Conservation (phyloP, 2,888 invertebrate genomes). For the Drosophila algonquin region DNA sequence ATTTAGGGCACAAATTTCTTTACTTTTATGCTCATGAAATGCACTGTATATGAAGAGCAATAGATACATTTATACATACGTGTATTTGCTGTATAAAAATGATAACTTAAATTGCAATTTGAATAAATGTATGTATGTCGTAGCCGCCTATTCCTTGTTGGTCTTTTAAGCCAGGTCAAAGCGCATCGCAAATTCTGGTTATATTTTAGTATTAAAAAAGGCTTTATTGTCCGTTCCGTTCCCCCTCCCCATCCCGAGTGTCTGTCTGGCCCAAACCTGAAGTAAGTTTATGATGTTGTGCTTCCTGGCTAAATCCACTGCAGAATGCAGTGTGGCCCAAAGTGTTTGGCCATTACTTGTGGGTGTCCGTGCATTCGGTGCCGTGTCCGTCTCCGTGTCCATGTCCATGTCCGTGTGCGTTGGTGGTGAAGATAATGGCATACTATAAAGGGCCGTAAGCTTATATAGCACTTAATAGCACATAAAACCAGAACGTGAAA, state of each 20-base stretch:
- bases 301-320: conserved; percentile 26
- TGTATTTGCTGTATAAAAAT: no score
- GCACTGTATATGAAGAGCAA: no score
- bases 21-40: no score
- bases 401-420: conserved; percentile 5
- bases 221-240: conserved; percentile 4
- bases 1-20: no score
- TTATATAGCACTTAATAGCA: conserved; percentile 79
- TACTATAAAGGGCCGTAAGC: conserved; percentile 74
- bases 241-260: neutral
- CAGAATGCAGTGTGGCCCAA: conserved; percentile 26
- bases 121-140: no score
- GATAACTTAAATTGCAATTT: neutral
- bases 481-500: conserved; percentile 74
- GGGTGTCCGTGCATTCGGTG: conserved; percentile 17
- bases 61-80: no score
- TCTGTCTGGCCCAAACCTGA: conserved; percentile 20
- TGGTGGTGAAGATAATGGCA: conserved; percentile 63
- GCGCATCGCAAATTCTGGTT: neutral
- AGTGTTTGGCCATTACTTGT: conserved; percentile 40
- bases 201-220: conserved; percentile 11
- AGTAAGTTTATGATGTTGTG: conserved; percentile 29
- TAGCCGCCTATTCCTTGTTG: neutral
- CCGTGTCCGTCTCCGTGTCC: no score
- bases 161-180: neutral